Evolutionary conservation across 2,797 vertebrate genomes (phyloP).

Genomic region (Denticeps clupeoides): DNA sequence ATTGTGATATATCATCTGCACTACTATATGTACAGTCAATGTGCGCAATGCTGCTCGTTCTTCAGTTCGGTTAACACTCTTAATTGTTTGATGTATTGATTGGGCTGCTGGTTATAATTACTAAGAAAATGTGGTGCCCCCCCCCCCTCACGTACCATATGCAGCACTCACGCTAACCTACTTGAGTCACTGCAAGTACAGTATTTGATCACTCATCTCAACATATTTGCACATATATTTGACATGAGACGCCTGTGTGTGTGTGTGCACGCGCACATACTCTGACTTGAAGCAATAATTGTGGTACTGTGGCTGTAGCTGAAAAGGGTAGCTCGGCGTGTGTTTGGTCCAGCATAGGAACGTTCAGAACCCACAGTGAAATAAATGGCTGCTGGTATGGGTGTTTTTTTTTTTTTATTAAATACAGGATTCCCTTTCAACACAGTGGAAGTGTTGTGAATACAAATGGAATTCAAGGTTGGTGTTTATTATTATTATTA

Average conservation of each 20-base stretch:
- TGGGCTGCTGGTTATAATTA: too few species aligned
- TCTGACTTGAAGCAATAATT: conserved; percentile 2
- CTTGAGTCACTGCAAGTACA: too few species aligned
- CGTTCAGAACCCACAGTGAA: neutral
- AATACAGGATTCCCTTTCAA: neutral
- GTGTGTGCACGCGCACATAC: conserved; percentile 9
- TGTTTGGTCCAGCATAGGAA: neutral
- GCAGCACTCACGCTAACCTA: too few species aligned
- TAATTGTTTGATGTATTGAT: conserved; percentile 17
- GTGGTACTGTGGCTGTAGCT: neutral
- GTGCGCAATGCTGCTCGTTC: conserved; percentile 34
- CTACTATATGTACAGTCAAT: conserved; percentile 12
- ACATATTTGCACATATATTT: conserved; percentile 7
- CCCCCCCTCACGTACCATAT: too few species aligned
- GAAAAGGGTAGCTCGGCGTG: neutral
- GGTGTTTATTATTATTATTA: too few species aligned
- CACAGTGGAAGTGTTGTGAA: too few species aligned
- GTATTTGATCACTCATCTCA: neutral
- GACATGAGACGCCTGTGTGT: conserved; percentile 23
- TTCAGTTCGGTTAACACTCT: conserved; percentile 14
- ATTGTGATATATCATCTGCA: too few species aligned
- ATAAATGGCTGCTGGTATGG: neutral
- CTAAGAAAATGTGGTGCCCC: too few species aligned
- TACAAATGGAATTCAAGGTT: too few species aligned
- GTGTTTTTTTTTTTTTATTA: neutral